These are phyloP conservation scores for Melanostoma scalare DNA, from an alignment of 2,888 invertebrate species.

Conservation along the genomic window DNA sequence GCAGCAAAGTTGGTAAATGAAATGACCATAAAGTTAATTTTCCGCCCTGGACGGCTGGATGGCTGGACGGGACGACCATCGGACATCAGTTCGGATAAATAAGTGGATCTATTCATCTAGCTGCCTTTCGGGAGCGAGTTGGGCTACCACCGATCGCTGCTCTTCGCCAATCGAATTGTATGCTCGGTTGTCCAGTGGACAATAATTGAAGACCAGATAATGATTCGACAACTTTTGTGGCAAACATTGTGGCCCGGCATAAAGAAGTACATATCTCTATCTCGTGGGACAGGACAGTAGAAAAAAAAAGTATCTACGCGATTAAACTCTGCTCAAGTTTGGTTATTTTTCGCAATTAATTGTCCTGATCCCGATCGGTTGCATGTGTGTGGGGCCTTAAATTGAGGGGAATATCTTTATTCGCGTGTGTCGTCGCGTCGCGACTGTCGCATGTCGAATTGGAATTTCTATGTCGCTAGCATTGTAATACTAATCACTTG, in stretches of 20 bases:
- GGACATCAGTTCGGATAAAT: conserved; percentile 60
- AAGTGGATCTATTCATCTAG: conserved; percentile 70
- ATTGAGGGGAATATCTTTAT: conserved; percentile 66
- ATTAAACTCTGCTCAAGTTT: conserved; percentile 60
- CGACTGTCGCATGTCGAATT: conserved; percentile 32
- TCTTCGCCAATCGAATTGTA: conserved; percentile 36
- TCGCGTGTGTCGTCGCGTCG: conserved; percentile 27
- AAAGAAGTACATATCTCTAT: background rate
- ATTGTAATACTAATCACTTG: conserved; percentile 67
- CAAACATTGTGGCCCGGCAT: conserved; percentile 57
- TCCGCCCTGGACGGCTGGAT: conserved; percentile 26
- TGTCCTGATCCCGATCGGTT: conserved; percentile 42
- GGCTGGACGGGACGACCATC: background rate
- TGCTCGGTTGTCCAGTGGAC: conserved; percentile 54
- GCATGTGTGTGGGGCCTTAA: conserved; percentile 17
- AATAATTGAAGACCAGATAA: conserved; percentile 72
- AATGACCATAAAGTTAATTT: conserved; percentile 71
- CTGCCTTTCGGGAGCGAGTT: conserved; percentile 23
- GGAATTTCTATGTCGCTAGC: conserved; percentile 54
- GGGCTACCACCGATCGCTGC: conserved; percentile 22
- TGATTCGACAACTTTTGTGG: conserved; percentile 65
- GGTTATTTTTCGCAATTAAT: conserved; percentile 69
- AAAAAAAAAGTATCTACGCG: conserved; percentile 28
- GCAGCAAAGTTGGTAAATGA: conserved; percentile 53
- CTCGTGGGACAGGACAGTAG: background rate